phyloP scores from a whole-genome alignment of 2,888 invertebrate genomes.

The Clostera curtula region DNA sequence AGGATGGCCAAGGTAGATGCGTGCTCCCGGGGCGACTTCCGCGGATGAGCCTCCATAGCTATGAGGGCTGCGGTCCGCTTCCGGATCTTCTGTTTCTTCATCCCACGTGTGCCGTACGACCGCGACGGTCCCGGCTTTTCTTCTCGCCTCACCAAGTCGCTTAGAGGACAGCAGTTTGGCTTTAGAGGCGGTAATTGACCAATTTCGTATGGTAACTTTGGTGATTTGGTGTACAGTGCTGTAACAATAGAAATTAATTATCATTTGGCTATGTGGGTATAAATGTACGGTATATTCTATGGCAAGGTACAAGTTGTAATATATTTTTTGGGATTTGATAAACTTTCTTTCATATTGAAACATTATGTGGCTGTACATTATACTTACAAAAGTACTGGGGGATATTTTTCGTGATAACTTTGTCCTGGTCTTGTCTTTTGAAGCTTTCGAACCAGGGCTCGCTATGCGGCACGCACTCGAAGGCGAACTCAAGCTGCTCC shows the following conservation, averaged over 20 bases:
- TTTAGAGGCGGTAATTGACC: slow-evolving; percentile 78
- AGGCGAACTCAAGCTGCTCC: slow-evolving; percentile 80
- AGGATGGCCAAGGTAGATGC: slow-evolving; percentile 91
- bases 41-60: slow-evolving; percentile 74
- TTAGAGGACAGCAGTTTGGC: slow-evolving; percentile 69
- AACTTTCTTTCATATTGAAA: too few relatives aligned
- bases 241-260: slow-evolving; percentile 34
- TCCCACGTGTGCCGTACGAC: slow-evolving; percentile 57
- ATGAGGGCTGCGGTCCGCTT: slow-evolving; percentile 44
- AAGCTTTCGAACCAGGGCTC: slow-evolving; percentile 89
- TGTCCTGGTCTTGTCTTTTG: slow-evolving; percentile 82
- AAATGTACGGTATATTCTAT: too few relatives aligned
- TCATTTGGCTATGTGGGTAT: too few relatives aligned
- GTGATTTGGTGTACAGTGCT: slow-evolving; percentile 75
- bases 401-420: slow-evolving; percentile 77
- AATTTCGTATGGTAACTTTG: slow-evolving; percentile 85
- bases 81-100: slow-evolving; percentile 51
- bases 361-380: not conserved
- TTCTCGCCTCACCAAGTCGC: slow-evolving; percentile 60
- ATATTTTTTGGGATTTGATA: not conserved
- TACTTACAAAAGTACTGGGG: slow-evolving; percentile 72
- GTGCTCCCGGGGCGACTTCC: slow-evolving; percentile 91
- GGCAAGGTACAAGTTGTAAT: not conserved
- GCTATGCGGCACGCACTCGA: slow-evolving; percentile 82
- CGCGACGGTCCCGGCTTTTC: slow-evolving; percentile 55